phyloP scores from a whole-genome alignment of 2,797 vertebrate species.

The Cheirogaleus major region DNA sequence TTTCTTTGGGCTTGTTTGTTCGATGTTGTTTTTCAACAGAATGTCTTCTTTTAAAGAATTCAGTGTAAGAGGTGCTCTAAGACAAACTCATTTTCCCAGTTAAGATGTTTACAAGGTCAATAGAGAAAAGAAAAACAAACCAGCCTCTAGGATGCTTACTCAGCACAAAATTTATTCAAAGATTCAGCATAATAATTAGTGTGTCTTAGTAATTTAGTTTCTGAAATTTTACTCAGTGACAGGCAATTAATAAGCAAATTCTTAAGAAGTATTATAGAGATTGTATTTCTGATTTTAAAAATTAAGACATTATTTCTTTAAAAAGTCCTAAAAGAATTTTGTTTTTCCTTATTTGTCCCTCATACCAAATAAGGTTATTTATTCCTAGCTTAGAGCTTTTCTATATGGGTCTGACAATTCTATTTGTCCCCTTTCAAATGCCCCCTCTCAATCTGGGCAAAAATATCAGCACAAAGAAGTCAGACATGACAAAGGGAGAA shows the following conservation, averaged over 20 bases:
- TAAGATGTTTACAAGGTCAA: not conserved
- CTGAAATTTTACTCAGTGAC: not conserved
- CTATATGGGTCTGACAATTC: not conserved
- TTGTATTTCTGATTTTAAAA: not conserved
- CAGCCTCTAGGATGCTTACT: not conserved
- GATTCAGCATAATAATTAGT: not conserved
- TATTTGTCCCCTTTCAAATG: not conserved
- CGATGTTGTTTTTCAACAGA: not conserved
- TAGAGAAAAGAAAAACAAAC: not conserved
- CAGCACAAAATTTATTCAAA: not conserved
- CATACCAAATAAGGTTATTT: not conserved
- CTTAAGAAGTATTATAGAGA: not conserved
- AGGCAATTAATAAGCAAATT: not conserved
- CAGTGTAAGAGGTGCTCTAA: not conserved
- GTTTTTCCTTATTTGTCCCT: not conserved
- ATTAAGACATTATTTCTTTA: not conserved
- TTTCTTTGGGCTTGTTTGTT: not conserved
- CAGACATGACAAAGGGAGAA: not conserved
- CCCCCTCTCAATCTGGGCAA: not conserved
- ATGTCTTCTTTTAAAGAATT: constrained; percentile 8
- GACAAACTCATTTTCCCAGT: not conserved
- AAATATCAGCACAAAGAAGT: not conserved
- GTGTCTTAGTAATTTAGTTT: not conserved
- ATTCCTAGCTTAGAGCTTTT: not conserved
- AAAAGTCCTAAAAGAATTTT: not conserved